Conservation (phyloP, 2,888 invertebrate species). For the Perizoma affinitatum region DNA sequence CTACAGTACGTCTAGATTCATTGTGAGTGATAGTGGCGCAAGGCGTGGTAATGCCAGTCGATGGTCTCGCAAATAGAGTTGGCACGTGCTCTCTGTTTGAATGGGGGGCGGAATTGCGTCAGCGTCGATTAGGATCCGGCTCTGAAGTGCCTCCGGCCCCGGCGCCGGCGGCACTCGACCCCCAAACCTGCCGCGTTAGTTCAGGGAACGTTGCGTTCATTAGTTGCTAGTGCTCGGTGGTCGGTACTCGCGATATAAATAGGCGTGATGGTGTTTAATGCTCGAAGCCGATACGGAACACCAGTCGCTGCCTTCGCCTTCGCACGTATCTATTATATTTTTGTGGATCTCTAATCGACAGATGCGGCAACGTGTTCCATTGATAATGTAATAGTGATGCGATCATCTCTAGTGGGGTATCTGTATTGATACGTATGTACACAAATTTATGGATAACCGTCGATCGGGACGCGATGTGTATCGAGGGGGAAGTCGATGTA, state of each 20-base stretch:
- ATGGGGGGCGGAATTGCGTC: no score
- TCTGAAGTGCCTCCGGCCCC: constrained; percentile 2
- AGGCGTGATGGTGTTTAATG: constrained; percentile 14
- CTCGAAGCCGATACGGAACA: constrained; percentile 14
- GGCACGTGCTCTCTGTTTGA: no score
- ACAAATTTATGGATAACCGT: no score
- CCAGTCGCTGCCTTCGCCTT: constrained; percentile 39
- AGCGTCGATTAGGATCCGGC: no score
- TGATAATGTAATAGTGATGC: constrained; percentile 10
- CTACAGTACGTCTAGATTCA: neutral
- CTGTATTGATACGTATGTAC: no score
- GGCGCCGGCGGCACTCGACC: neutral
- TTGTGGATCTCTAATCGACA: constrained; percentile 47
- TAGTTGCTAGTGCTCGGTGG: no score
- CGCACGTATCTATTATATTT: constrained; percentile 44
- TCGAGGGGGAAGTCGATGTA: neutral
- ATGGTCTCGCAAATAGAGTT: no score
- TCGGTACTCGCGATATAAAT: constrained; percentile 8
- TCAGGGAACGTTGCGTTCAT: no score
- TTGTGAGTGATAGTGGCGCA: no score
- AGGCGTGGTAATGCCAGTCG: no score
- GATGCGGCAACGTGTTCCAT: constrained; percentile 30
- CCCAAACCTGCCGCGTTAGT: no score
- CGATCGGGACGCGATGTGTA: neutral
- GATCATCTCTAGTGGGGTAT: neutral